Evolutionary conservation across 2,888 invertebrate genomes (phyloP).

Genomic region (Parnassius glacialis): DNA sequence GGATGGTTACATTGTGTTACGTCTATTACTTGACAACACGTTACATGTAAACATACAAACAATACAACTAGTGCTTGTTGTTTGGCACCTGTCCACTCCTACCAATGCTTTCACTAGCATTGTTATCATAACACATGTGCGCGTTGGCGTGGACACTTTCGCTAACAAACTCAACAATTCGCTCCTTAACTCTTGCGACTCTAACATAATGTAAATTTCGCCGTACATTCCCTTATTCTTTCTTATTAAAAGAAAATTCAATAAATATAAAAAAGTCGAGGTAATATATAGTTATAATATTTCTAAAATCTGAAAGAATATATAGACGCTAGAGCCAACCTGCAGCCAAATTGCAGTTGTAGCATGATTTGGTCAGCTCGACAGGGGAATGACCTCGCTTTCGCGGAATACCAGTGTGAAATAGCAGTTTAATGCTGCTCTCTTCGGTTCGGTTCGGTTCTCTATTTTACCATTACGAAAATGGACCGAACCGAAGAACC

Average conservation of each 20-base stretch:
- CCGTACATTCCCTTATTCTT: background rate
- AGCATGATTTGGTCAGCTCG: no score
- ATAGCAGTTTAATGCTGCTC: no score
- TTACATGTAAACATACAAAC: constrained; percentile 29
- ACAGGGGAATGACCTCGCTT: no score
- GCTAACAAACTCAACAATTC: constrained; percentile 46
- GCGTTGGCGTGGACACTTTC: constrained; percentile 49
- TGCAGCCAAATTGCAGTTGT: no score
- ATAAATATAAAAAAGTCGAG: no score
- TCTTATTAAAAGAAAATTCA: background rate
- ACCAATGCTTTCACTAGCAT: constrained; percentile 58
- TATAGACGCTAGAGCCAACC: no score
- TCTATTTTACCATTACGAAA: no score
- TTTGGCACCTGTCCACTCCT: constrained; percentile 44
- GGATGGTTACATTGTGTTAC: background rate
- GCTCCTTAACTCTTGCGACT: constrained; percentile 46
- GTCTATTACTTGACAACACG: constrained; percentile 1
- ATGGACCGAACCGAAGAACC: no score
- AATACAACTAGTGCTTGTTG: constrained; percentile 44
- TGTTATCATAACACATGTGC: constrained; percentile 46
- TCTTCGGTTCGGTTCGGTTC: no score
- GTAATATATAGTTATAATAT: no score
- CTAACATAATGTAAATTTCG: constrained; percentile 36
- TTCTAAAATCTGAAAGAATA: no score
- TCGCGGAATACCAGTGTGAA: no score